Evolutionary conservation across 1,140 invertebrate species (phyloP), one percentile per base, ranked within the genome.

Genomic region (Drepana arcuata): DNA sequence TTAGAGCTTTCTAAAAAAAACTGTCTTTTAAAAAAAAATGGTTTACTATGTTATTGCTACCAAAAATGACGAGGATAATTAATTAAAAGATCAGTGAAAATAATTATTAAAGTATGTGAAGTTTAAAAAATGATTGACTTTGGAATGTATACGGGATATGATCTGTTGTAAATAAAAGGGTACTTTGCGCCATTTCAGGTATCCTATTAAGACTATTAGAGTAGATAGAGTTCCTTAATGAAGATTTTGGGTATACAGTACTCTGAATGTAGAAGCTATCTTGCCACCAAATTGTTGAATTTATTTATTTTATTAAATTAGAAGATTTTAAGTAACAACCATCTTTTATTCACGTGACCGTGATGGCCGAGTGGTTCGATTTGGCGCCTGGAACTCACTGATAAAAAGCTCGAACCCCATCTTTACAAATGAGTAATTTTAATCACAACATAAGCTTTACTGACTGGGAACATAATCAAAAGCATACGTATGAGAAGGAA

Each of bases 281-380:
- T 73, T 77, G 72, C 67, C 72, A 63, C 72, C 72, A 77, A 77
- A 77, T 77, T 71, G 62, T 73, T 73, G 43, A 56, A 37, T 51
- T 75, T 61, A 67, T 72, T 70, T 68, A 67, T 65, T 72, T 58
- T 52, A 62, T 58, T 62, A 58, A 72, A 66, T 69, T 55, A 60
- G 38, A 63, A 52, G 30, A 48, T 47, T 34, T 36, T 51, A 34
- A 40, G 23, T 34, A 38, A 16, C 34, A n/a, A 11, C 29, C 34
- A 38, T 48, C 48, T 55, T 40, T 40, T 41, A 46, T 26, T 24
- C 12, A 34, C 11, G 5, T n/a, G 2, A 16, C 15, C 29, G n/a
- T 11, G 29, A 31, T 16, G 29, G 29, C 15, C 12, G 29, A 16
- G 7, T n/a, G n/a, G n/a, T n/a, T n/a, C n/a, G n/a, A n/a, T n/a